Base-by-base conservation (phyloP, 2,113 vertebrate genomes). In the Xenus cinereus region DNA sequence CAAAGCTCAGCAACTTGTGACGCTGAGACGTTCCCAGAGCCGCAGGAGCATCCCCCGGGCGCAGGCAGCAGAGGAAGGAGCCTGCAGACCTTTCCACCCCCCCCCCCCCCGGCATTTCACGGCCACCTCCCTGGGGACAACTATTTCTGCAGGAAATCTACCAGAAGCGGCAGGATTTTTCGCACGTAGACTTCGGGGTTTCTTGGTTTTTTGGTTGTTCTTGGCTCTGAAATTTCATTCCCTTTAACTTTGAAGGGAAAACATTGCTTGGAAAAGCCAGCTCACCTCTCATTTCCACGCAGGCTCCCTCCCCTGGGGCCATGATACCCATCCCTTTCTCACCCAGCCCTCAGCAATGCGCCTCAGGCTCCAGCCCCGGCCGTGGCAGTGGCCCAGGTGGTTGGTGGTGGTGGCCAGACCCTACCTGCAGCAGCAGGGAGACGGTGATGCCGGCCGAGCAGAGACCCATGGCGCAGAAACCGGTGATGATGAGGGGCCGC, bases 391-490 rank as follows among this genome's bases (percentile, higher is more conserved):
- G 19, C 43, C 54, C 22, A 3, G 14, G 21, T 5, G 23, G 24
- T 9, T 10, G 37, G 66, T 1, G 19, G 19, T 46, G 1, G 71
- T 37, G 62, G 39, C 41, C 17, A 41, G 79, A 71, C 90, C 67
- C 96, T 93, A 99, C 99, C 99, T 99, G 98, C 64, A 98, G 96
- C 82, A 99, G 88, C 88, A 98, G 97, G 7, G 98, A 98, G 63
- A 98, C 8, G 0, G 99, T 99, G 96, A 99, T 99, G 80, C 99
- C 99, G 16, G 97, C 97, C 2, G 96, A 99, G 97, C 98, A 99
- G 16, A 99, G 22, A 18, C 98, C 98, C 99, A 99, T 99, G 95
- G 98, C 97, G 46, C 98, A 98, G 97, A 99, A 99, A 33, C 99
- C 99, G 0, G 97, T 98, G 87, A 99, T 98, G 92, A 99, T 95